Evolutionary conservation across 2,888 invertebrate genomes (phyloP).

Genomic region (Drosophila monieri): DNA sequence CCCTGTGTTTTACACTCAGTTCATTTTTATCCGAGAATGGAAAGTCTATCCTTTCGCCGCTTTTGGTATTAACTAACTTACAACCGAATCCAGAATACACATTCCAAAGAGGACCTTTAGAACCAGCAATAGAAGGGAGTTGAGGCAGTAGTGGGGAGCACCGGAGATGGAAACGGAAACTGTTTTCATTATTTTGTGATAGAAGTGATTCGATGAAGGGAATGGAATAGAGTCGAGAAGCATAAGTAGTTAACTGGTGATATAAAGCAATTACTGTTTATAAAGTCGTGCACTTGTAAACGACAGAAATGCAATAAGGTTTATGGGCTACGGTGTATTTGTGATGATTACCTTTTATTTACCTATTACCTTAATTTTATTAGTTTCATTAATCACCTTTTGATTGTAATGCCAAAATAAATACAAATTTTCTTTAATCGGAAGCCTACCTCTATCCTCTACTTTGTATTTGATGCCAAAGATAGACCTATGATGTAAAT

Average conservation of each 20-base stretch:
- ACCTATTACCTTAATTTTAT: constrained; percentile 40
- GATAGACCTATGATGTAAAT: not conserved
- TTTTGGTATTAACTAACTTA: not conserved
- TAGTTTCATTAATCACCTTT: constrained; percentile 41
- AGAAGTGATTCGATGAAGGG: constrained; percentile 26
- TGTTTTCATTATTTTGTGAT: constrained; percentile 45
- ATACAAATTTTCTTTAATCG: constrained; percentile 49
- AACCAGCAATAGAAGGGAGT: not conserved
- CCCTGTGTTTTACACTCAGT: constrained; percentile 19
- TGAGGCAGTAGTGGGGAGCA: not conserved
- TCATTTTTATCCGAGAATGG: not conserved
- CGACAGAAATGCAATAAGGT: constrained; percentile 18
- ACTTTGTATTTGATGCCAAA: not conserved
- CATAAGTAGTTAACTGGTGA: constrained; percentile 55
- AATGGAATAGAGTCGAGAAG: not conserved
- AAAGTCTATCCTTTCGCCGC: not conserved
- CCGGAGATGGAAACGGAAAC: not conserved
- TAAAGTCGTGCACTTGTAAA: constrained; percentile 6
- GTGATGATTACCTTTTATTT: constrained; percentile 58
- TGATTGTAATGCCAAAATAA: constrained; percentile 55
- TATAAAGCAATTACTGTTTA: constrained; percentile 74
- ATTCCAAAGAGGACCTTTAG: not conserved
- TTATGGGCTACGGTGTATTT: constrained; percentile 47
- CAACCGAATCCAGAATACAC: constrained; percentile 6
- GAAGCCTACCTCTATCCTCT: not conserved